These are phyloP conservation scores for Dolichotis patagonum DNA, from an alignment of 2,113 vertebrate genomes.

Conservation along the genomic window DNA sequence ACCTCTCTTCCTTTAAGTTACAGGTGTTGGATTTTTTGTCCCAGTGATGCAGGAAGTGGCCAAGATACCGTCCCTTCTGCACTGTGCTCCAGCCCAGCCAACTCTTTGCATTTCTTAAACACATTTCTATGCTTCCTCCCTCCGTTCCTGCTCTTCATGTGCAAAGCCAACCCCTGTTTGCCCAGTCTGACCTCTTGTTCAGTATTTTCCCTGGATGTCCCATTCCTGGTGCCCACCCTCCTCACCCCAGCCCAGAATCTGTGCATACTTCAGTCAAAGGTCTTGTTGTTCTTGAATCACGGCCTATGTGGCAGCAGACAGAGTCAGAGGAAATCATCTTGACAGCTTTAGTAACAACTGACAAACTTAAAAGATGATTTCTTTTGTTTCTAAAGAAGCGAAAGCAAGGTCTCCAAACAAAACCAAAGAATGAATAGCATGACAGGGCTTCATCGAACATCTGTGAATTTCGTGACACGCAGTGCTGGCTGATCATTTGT, in stretches of 20 bases:
- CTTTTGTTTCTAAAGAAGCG: slow-evolving; percentile 1
- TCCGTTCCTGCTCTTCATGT: not conserved
- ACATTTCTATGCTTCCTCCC: not conserved
- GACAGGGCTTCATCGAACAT: not conserved
- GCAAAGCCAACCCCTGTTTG: too few species aligned
- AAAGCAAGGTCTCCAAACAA: not conserved
- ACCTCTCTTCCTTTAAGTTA: not conserved
- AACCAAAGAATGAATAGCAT: not conserved
- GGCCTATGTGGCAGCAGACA: not conserved
- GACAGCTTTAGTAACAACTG: not conserved
- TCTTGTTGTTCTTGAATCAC: not conserved
- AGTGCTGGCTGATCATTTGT: not conserved
- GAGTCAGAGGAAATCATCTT: not conserved
- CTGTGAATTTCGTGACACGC: not conserved
- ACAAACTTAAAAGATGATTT: not conserved
- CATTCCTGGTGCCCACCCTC: not conserved
- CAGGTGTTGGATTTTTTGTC: not conserved
- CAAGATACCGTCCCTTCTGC: not conserved
- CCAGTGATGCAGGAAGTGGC: not conserved
- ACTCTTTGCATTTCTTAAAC: not conserved
- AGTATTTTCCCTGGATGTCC: not conserved
- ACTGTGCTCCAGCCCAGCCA: not conserved
- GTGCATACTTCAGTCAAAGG: not conserved
- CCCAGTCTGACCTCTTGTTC: not conserved
- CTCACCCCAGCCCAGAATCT: not conserved